Base-by-base conservation (phyloP, 2,113 vertebrate genomes). In the Natator depressus region DNA sequence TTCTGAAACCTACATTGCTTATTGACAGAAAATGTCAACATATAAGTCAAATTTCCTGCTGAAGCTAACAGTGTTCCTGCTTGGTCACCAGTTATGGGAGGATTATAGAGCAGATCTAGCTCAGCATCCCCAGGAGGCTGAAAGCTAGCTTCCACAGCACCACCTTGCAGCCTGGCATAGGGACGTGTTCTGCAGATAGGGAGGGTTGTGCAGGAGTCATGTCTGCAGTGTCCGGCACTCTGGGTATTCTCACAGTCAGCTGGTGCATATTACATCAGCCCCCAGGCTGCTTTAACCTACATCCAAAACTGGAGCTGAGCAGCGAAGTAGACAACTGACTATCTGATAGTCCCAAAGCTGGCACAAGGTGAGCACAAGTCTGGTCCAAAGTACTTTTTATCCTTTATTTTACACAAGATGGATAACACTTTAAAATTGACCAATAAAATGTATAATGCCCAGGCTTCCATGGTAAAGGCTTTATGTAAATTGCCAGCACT, bases 231-330 rank as follows among this genome's bases (percentile, higher is more conserved):
- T 46, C 24, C 38, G 88, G 12, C 20, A n/a, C 62, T 90, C 91
- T 92, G 2, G 5, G 75, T 3, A 47, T 8, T 80, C 14, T 92
- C 8, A 22, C 6, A 5, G 1, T 35, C 5, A 0, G 0, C 6
- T 84, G 12, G 20, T 46, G 35, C 2, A 53, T 84, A 59, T 89
- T 51, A 53, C 13, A 76, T 25, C 4, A 87, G 24, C 80, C 16
- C 81, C 24, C 27, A 47, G 20, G 7, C 1, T 89, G 46, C 85
- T 84, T 27, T 82, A 69, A n/a, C 19, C 31, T n/a, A 72, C 35
- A 72, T n/a, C 65, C 31, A 69, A 90, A 49, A 22, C 59, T 35
- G 25, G 3, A 8, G 27, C 2, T 57, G 65, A 75, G 27, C 10
- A 85, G 38, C 54, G 5, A 93, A 69, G n/a, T 75, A 91, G 12